Conservation (phyloP, 1,140 invertebrate species). For the Cydia amplana region DNA sequence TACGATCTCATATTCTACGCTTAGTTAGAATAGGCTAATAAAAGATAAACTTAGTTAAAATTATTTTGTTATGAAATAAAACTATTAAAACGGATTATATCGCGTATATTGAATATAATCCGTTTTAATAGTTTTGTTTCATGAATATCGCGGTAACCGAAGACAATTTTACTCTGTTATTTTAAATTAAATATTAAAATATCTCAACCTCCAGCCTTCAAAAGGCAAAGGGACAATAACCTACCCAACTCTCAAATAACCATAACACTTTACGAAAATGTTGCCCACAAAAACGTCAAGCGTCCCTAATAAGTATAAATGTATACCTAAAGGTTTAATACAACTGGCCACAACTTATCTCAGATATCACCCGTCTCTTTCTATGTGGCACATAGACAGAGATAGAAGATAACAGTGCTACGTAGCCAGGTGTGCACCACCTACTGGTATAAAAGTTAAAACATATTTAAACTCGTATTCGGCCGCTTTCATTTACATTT, state of each 20-base stretch:
- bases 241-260: neutral
- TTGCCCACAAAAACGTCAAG: neutral
- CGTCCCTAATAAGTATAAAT: too few species aligned
- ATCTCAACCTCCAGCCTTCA: too few species aligned
- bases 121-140: too few species aligned
- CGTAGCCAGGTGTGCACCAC: neutral
- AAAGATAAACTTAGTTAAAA: too few species aligned
- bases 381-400: neutral
- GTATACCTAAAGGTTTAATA: slow-evolving; percentile 3
- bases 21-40: too few species aligned
- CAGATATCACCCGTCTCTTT: neutral
- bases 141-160: too few species aligned
- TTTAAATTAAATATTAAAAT: too few species aligned
- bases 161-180: too few species aligned
- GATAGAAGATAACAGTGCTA: neutral
- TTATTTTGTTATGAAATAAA: too few species aligned
- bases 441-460: neutral
- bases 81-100: too few species aligned
- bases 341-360: neutral
- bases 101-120: too few species aligned
- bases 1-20: too few species aligned
- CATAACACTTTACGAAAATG: neutral
- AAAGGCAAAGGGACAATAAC: neutral
- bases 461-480: neutral
- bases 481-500: slow-evolving; percentile 9